Evolutionary conservation across 2,797 vertebrate species (phyloP).

Genomic region (Melopsittacus undulatus): DNA sequence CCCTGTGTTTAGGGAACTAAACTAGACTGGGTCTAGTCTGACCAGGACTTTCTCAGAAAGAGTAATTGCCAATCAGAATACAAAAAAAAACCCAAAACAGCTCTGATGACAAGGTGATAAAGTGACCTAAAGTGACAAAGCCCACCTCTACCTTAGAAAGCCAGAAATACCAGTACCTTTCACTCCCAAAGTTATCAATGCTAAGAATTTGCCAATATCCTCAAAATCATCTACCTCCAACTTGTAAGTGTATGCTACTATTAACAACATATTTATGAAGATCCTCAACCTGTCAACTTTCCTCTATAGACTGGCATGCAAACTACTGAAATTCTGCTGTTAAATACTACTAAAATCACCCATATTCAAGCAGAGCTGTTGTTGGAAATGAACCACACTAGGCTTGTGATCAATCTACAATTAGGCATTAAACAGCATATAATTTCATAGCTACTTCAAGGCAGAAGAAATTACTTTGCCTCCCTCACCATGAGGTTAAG

Average conservation of each 20-base stretch:
- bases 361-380: neutral
- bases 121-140: neutral
- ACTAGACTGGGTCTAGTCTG: neutral
- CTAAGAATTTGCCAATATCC: neutral
- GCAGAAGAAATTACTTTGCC: neutral
- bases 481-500: neutral
- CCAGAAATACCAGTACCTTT: neutral
- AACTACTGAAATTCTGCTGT: neutral
- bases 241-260: neutral
- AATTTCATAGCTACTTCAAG: neutral
- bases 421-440: neutral
- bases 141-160: neutral
- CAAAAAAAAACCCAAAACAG: neutral
- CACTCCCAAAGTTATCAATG: neutral
- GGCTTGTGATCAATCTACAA: neutral
- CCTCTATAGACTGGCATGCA: neutral
- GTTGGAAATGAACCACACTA: neutral
- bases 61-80: neutral
- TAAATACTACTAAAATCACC: neutral
- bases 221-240: neutral
- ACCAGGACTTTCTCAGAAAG: neutral
- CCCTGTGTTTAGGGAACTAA: neutral
- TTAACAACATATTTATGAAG: neutral
- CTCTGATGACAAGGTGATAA: neutral
- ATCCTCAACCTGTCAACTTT: neutral